Percentiles rank a stretch among this genome's conserved stretches.
phyloP scores from a whole-genome alignment of 2,113 vertebrate genomes.

The Hippocampus mohnikei region DNA sequence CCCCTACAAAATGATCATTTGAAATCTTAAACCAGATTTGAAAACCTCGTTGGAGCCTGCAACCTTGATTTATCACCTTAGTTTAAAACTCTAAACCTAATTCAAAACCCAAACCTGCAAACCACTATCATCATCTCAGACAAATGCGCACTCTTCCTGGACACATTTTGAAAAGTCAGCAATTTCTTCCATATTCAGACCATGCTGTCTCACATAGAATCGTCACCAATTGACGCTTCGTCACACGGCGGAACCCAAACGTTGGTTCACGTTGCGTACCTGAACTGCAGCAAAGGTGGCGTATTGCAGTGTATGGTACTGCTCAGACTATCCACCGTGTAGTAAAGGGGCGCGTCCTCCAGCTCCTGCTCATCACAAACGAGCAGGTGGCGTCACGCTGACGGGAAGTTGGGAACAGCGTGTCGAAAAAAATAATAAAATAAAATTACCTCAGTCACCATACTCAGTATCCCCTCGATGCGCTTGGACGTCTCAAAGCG shows the following conservation, averaged over 20 bases:
- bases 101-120: too few relatives aligned
- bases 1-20: too few relatives aligned
- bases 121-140: too few relatives aligned
- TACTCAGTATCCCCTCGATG: slow-evolving; percentile 84
- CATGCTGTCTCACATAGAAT: neutral
- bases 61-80: too few relatives aligned
- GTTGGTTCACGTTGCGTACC: slow-evolving; percentile 54
- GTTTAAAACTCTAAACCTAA: too few relatives aligned
- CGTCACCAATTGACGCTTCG: too few relatives aligned
- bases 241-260: too few relatives aligned
- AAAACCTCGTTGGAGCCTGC: too few relatives aligned
- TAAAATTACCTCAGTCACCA: slow-evolving; percentile 80
- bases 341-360: slow-evolving; percentile 80
- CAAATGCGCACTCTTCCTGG: too few relatives aligned
- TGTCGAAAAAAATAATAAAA: neutral
- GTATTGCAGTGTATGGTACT: slow-evolving; percentile 76
- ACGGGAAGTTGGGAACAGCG: neutral
- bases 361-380: slow-evolving; percentile 72
- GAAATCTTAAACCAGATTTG: too few relatives aligned
- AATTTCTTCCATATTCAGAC: neutral
- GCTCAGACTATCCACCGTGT: slow-evolving; percentile 78
- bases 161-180: neutral
- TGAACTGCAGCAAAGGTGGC: slow-evolving; percentile 77
- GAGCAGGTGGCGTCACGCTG: neutral
- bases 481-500: slow-evolving; percentile 81